Percentiles rank a stretch among this genome's conserved stretches.
Evolutionary conservation across 2,113 vertebrate genomes (phyloP).

Genomic region (Rynchops niger): DNA sequence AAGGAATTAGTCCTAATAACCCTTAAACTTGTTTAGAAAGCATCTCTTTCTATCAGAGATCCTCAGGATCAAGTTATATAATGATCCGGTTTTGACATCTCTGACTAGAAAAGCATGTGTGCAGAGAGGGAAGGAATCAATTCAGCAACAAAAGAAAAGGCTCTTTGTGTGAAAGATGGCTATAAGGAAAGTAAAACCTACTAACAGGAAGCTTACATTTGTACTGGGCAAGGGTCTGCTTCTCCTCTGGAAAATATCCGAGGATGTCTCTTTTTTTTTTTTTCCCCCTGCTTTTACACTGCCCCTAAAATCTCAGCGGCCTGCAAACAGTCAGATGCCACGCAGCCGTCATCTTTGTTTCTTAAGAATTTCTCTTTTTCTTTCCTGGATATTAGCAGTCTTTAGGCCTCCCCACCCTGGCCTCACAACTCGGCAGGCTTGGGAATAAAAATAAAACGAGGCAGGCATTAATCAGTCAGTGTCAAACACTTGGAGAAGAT

Average conservation of each 20-base stretch:
- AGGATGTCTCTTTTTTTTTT: not conserved
- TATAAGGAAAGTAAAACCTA: not conserved
- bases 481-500: constrained; percentile 31
- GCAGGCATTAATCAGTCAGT: constrained; percentile 60
- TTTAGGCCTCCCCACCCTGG: constrained; percentile 1
- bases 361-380: not conserved
- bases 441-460: constrained; percentile 43
- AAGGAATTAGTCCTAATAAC: constrained; percentile 50
- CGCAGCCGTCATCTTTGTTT: not conserved
- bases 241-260: not conserved
- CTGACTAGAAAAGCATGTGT: constrained; percentile 2
- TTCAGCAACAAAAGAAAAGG: constrained; percentile 22
- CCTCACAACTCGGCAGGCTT: not conserved
- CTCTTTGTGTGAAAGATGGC: constrained; percentile 23
- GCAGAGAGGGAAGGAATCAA: not conserved
- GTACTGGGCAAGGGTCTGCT: not conserved
- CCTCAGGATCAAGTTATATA: constrained; percentile 19
- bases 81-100: constrained; percentile 27
- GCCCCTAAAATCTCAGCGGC: not conserved
- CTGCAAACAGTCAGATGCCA: not conserved
- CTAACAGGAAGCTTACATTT: not conserved
- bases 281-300: not conserved
- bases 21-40: constrained; percentile 49
- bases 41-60: constrained; percentile 36
- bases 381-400: not conserved